Percentiles rank a stretch among this genome's conserved stretches.
These are phyloP conservation scores for Tylochromis polylepis DNA, from an alignment of 2,113 vertebrate genomes.

Conservation along the genomic window DNA sequence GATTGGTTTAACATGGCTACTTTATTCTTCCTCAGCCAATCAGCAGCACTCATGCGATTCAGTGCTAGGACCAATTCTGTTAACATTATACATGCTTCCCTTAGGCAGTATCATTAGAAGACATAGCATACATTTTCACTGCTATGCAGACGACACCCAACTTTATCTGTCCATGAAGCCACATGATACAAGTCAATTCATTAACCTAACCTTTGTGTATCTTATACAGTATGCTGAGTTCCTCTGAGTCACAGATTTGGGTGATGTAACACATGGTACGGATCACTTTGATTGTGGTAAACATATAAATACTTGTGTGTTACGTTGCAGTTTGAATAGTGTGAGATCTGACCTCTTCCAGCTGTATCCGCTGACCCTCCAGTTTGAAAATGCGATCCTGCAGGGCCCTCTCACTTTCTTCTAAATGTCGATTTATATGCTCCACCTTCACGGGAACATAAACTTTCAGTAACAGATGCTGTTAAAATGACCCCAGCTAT, in stretches of 20 bases:
- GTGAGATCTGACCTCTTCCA: slow-evolving; percentile 82
- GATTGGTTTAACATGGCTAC: too few species aligned
- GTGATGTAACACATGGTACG: not conserved
- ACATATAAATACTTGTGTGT: not conserved
- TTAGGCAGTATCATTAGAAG: not conserved
- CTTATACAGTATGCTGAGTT: not conserved
- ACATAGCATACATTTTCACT: accelerated
- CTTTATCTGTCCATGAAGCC: too few species aligned
- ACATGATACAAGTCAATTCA: too few species aligned
- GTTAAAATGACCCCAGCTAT: not conserved
- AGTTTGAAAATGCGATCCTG: slow-evolving; percentile 85
- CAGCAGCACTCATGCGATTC: too few species aligned
- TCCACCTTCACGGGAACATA: slow-evolving; percentile 73
- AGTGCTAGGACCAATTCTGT: not conserved
- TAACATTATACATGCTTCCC: not conserved
- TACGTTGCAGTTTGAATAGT: not conserved
- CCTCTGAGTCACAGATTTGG: not conserved
- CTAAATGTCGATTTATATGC: slow-evolving; percentile 77
- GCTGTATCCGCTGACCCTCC: slow-evolving; percentile 77
- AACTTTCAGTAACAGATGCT: not conserved
- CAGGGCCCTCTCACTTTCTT: slow-evolving; percentile 77
- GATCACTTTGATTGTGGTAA: not conserved
- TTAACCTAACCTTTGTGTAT: not conserved
- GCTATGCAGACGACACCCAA: not conserved
- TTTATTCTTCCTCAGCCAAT: too few species aligned